Conservation (phyloP, 2,888 invertebrate species). For the Proisotoma minuta region DNA sequence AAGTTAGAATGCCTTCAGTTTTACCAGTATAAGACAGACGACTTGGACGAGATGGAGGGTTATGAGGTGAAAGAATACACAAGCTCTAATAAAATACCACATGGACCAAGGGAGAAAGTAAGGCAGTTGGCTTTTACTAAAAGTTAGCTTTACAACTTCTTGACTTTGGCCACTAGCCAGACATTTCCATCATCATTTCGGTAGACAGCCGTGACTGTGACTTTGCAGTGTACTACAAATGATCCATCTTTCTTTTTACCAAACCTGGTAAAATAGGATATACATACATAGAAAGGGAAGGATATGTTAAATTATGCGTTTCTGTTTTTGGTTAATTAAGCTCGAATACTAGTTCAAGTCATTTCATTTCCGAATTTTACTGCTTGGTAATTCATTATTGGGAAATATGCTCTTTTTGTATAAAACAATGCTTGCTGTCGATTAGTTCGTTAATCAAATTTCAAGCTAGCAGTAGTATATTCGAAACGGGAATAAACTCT, state of each 20-base stretch:
- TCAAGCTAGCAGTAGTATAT: too few species aligned
- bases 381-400: neutral
- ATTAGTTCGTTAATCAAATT: too few species aligned
- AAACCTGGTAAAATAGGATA: neutral
- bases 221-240: neutral
- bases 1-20: neutral
- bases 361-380: neutral
- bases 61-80: slow-evolving; percentile 29
- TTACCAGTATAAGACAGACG: too few species aligned
- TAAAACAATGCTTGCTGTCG: too few species aligned
- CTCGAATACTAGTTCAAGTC: slow-evolving; percentile 1
- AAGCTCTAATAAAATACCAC: slow-evolving; percentile 16
- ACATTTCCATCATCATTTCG: slow-evolving; percentile 36
- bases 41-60: slow-evolving; percentile 12
- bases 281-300: neutral
- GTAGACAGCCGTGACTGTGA: slow-evolving; percentile 20
- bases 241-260: neutral
- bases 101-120: slow-evolving; percentile 9
- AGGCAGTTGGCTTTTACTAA: slow-evolving; percentile 13
- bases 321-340: slow-evolving; percentile 14
- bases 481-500: too few species aligned
- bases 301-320: slow-evolving; percentile 17
- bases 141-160: slow-evolving; percentile 16
- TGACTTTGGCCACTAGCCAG: slow-evolving; percentile 30
- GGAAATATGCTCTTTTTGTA: too few species aligned